Base-by-base conservation (phyloP, 2,113 vertebrate species). In the Taurulus bubalis region DNA sequence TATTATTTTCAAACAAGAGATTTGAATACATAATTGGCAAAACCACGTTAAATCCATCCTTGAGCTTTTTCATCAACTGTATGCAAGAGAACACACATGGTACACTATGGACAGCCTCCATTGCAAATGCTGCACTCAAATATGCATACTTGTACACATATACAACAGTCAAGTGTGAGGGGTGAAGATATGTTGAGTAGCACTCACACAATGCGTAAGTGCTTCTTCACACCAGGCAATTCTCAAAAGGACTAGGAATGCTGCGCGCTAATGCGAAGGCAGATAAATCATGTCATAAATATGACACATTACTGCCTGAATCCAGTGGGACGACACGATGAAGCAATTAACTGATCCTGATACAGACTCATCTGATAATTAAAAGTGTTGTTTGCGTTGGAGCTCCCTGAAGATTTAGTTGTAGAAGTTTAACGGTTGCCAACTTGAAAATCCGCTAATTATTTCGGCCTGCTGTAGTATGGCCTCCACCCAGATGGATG, bases 261-360 rank as follows among this genome's bases (percentile, higher is more conserved):
- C 71, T 69, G 16, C n/a, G 84, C 70, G 79, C 78, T 77, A 71
- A 67, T 56, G 56, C 82, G 74, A 71, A 58, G 71, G 82, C n/a
- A 75, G 77, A 88, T 88, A 77, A 83, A 90, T 86, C 79, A 80
- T 34, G 30, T 47, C 84, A 86, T 89, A 80, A 87, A 84, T 49
- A 79, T 81, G 84, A 90, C 81, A 79, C 55, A 86, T 91, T 85
- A 70, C 74, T 24, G 47, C 45, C 74, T 15, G 42, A 86, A 85
- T 87, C 87, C 71, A 63, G 59, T 1, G 80, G 76, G 79, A 92
- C 82, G 75, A 66, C 69, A 84, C 89, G 85, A 92, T 90, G 87
- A 86, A 72, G 77, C 71, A 86, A 84, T 90, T 90, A 89, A 74
- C 70, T 68, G 73, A 40, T 77, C 74, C 9, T 24, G 83, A 88